phyloP scores from a whole-genome alignment of 2,888 invertebrate species.

The Monoplex corrugatus region DNA sequence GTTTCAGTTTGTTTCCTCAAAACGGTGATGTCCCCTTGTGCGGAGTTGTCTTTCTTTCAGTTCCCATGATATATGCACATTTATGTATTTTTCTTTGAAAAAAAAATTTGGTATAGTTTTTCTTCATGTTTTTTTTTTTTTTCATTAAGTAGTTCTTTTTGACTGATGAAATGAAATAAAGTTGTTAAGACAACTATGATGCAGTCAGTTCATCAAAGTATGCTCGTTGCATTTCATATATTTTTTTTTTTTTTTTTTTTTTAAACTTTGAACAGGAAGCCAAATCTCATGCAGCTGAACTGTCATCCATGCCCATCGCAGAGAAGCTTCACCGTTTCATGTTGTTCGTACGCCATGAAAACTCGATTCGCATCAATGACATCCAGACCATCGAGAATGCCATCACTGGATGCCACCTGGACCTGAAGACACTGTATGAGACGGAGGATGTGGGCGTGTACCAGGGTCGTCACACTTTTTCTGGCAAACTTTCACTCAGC shows the following conservation, averaged over 20 bases:
- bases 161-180: too few relatives aligned
- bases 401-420: constrained; percentile 66
- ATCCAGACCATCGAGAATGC: constrained; percentile 70
- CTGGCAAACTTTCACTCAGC: constrained; percentile 64
- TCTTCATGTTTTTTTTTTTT: background rate
- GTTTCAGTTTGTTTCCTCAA: too few relatives aligned
- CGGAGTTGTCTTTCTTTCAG: too few relatives aligned
- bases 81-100: too few relatives aligned
- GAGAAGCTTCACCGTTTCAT: constrained; percentile 63
- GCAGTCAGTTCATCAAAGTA: background rate
- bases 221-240: background rate
- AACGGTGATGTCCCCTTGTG: too few relatives aligned
- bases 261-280: constrained; percentile 24
- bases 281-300: constrained; percentile 53
- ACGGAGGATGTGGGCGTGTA: constrained; percentile 65
- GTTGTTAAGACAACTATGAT: too few relatives aligned
- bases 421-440: constrained; percentile 63
- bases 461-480: constrained; percentile 66
- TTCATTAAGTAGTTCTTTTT: too few relatives aligned
- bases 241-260: background rate
- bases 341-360: constrained; percentile 47
- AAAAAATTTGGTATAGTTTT: background rate
- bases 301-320: constrained; percentile 62
- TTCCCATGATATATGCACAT: too few relatives aligned
- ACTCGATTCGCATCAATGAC: constrained; percentile 46